Base-by-base conservation (phyloP, 1,140 invertebrate species). In the Agrilus planipennis region DNA sequence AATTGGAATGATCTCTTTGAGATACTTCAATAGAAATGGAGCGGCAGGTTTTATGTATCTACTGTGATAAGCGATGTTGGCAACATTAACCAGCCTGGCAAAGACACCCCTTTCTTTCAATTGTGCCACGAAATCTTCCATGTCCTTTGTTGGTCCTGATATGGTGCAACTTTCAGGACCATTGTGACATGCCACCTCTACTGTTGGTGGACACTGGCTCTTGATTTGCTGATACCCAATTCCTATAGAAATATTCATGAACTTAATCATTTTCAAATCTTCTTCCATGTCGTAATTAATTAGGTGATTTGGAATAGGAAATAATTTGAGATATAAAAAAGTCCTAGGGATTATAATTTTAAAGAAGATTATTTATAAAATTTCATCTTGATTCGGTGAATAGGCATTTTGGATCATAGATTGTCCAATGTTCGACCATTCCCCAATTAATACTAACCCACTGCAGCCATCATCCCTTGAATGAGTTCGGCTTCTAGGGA, bases 111-210 rank as follows among this genome's bases (percentile, higher is more conserved):
- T 73, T 0, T 64, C 62, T 57, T 84, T 72, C 5, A 87, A 56
- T 45, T 84, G 64, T 3, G 67, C 70, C 0, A 87, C 77, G 57
- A 88, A 87, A 20, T 60, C 58, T 41, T 68, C 64, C 50, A 90
- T 79, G 21, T 73, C 69, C 20, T 79, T 77, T 23, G 71, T 71
- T 3, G 84, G 84, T 3, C 89, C 89, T 6, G 88, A 90, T 32
- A 94, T 77, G 0, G 87, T 91, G 18, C 86, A 81, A 21, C 81
- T 87, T 49, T 90, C 82, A 1, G 74, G 66, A 1, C 82, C 72
- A 57, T 93, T 93, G 61, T 89, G 85, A 62, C 89, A 92, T 11
- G 88, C 87, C 1, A 88, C 76, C 51, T 84, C 79, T 56, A 91
- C 73, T 45, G 64, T 64, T 9, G 65, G 61, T 41, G 87, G 80